Evolutionary conservation across 2,797 vertebrate genomes (phyloP), one percentile per base, ranked within the genome.

Genomic region (Peromyscus aztecus): DNA sequence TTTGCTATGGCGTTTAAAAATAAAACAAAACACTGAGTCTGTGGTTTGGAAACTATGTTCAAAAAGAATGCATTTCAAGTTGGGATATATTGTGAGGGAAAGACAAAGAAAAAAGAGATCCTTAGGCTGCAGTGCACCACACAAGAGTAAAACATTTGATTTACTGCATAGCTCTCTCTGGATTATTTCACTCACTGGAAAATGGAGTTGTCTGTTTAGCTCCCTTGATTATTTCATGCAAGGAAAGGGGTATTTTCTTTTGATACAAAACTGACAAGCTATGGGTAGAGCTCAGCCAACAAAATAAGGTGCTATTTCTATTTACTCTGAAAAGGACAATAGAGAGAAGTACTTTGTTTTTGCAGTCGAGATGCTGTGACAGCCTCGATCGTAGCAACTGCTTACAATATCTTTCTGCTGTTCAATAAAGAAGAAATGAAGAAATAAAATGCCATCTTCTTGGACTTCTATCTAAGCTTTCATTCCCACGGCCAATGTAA

Each of bases 141-240:
- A 94, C 12, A 87, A 91, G 76, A 78, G 76, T 49, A 90, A 93
- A 93, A 46, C 43, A 37, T 94, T 94, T 95, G 76, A 95, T 93
- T 95, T 90, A 91, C 34, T 55, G 0, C 5, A 31, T 65, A 90
- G 93, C 55, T 94, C 75, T 85, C 65, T 94, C 13, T 92, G 57
- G 73, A 95, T 89, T 95, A 89, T 94, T 96, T 90, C 94, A 55
- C 65, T 89, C 75, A 83, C 27, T 87, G 27, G 67, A 91, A 96
- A 95, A 90, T 88, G 40, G 23, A 85, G 24, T 80, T 94, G 16
- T 96, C 90, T 95, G 4, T 80, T 96, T 95, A 94, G 31, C 19
- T 92, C 52, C 94, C 82, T 96, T 95, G 94, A 97, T 97, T 95
- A 95, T 95, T 84, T 96, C 24, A 81, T 92, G n/a, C 37, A 96